Base-by-base conservation (phyloP, 2,797 vertebrate species). In the Sebastes cheni region DNA sequence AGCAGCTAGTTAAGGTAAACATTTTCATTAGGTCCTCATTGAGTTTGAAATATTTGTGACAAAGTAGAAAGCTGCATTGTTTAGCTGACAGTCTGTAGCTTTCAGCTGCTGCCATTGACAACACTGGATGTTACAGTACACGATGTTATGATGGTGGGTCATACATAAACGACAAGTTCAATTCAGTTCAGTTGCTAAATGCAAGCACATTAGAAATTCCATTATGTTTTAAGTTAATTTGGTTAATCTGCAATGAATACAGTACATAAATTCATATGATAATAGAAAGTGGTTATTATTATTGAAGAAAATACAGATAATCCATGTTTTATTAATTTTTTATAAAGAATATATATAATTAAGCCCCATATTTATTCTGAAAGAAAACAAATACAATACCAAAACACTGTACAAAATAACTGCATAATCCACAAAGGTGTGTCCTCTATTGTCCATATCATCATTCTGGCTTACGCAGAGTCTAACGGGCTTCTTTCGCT, bases 81-180 rank as follows among this genome's bases (percentile, higher is more conserved):
- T 50, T 20, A 50, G 3, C 18, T 50, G 46, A 50, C 46, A 50
- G 8, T 50, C 18, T 50, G 18, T 7, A 50, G 46, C 46, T 50
- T 39, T 39, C 39, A 42, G 39, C 39, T 42, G 13, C 39, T 42
- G 39, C 2, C 46, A 50, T 50, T 50, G 46, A 50, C 1, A 50
- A 50, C 46, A 50, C 46, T 50, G 46, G 46, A 50, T 20, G 3
- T 50, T 50, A 50, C 16, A 50, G 46, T 50, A 50, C 46, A 42
- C 16, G 39, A 42, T 42, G 39, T 16, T 16, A 42, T 16, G 2
- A 42, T 42, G 39, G 42, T 46, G 42, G 6, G 42, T 46, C 42
- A 46, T 46, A 0, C 1, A 46, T 46, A 16, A 46, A 18, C 16
- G 0, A 16, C 14, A 18, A 18, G 0, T n/a, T 52, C 46, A 52